phyloP scores from a whole-genome alignment of 2,888 invertebrate species.

The Creontiades dilutus region DNA sequence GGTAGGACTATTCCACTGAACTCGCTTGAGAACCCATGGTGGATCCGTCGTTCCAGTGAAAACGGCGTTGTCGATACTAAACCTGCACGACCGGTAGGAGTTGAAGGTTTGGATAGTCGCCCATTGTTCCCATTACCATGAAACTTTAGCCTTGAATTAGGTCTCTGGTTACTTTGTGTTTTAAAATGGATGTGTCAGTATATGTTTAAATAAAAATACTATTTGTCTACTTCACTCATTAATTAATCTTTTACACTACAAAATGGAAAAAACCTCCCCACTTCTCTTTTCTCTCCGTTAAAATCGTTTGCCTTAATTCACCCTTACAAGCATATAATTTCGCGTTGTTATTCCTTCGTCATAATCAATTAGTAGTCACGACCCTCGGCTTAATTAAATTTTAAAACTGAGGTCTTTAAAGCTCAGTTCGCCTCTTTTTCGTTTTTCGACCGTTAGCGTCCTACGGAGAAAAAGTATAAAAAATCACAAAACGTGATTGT shows the following conservation, averaged over 20 bases:
- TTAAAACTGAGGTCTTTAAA: conserved; percentile 18
- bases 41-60: not conserved
- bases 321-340: not conserved
- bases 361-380: conserved; percentile 25
- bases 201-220: no score
- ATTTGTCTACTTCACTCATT: not conserved
- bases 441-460: conserved; percentile 42
- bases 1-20: no score
- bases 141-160: no score
- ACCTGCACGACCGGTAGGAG: conserved; percentile 28
- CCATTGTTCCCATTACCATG: not conserved
- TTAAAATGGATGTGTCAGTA: no score
- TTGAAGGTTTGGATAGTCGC: not conserved
- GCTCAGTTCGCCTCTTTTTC: not conserved
- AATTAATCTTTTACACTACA: not conserved
- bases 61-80: conserved; percentile 14
- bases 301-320: not conserved
- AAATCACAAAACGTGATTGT: conserved; percentile 27
- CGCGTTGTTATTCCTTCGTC: conserved; percentile 14
- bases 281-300: not conserved
- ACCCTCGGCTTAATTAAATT: conserved; percentile 49
- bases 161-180: no score
- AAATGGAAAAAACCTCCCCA: not conserved
- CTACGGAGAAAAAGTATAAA: not conserved
- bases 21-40: not conserved